Conservation (phyloP, 2,888 invertebrate genomes). For the Drosophila subsilvestris region DNA sequence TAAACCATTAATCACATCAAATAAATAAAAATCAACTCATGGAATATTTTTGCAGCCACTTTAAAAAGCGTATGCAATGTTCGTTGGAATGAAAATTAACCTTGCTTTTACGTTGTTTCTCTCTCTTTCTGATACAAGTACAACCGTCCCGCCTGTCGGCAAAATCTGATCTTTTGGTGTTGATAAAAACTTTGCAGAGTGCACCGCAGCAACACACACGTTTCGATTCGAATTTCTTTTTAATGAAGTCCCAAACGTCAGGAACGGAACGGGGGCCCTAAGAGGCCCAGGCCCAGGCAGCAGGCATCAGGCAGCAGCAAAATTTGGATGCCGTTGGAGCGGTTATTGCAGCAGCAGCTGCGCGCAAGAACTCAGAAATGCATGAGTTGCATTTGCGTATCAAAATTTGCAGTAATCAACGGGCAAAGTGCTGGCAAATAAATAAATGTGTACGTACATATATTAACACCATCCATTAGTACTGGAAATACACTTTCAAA, state of each 20-base stretch:
- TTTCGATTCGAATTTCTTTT: constrained; percentile 32
- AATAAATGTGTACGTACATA: constrained; percentile 10
- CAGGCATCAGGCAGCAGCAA: constrained; percentile 26
- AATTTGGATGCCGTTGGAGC: constrained; percentile 42
- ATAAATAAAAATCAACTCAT: neutral
- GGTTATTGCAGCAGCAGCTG: constrained; percentile 45
- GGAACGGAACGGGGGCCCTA: constrained; percentile 6
- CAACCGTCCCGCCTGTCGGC: constrained; percentile 5
- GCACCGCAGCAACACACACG: constrained; percentile 33
- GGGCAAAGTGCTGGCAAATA: constrained; percentile 31
- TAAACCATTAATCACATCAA: neutral
- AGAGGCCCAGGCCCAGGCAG: neutral
- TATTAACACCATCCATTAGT: constrained; percentile 2
- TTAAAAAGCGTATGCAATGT: neutral
- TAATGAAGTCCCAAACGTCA: constrained; percentile 46
- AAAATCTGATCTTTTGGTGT: constrained; percentile 42
- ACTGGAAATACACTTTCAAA: neutral
- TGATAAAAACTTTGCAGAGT: constrained; percentile 58
- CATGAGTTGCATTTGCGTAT: constrained; percentile 55
- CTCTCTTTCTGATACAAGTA: neutral
- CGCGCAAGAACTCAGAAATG: constrained; percentile 47
- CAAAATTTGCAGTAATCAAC: constrained; percentile 50
- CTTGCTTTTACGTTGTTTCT: constrained; percentile 4
- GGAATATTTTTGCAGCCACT: neutral
- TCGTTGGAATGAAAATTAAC: neutral